Evolutionary conservation across 2,888 invertebrate genomes (phyloP).

Genomic region (Drosophila austrosaltans): DNA sequence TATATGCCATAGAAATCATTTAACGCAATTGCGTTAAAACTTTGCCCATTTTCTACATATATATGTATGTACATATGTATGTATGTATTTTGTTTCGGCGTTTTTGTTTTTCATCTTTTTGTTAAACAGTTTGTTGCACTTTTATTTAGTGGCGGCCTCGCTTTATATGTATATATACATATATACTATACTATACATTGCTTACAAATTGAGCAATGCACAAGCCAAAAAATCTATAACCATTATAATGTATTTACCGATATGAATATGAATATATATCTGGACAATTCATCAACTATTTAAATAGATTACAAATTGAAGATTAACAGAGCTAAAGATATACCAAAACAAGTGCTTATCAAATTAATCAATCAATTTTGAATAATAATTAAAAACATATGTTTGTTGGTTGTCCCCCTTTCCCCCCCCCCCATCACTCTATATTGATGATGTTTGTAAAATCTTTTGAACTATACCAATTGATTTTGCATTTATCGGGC

Average conservation of each 20-base stretch:
- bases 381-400: too few species aligned
- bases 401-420: not conserved
- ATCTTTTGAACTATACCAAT: not conserved
- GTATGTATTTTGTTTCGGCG: slow-evolving; percentile 13
- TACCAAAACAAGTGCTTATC: too few species aligned
- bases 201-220: slow-evolving; percentile 18
- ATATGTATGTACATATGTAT: too few species aligned
- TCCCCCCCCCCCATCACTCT: too few species aligned
- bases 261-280: too few species aligned
- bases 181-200: not conserved
- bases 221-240: not conserved
- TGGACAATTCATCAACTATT: too few species aligned
- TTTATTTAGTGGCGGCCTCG: slow-evolving; percentile 51
- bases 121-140: slow-evolving; percentile 59
- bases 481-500: slow-evolving; percentile 23
- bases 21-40: slow-evolving; percentile 76
- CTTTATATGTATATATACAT: slow-evolving; percentile 29
- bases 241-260: too few species aligned
- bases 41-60: slow-evolving; percentile 25
- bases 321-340: too few species aligned
- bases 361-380: not conserved
- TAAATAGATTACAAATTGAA: too few species aligned
- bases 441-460: not conserved
- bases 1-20: slow-evolving; percentile 61
- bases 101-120: slow-evolving; percentile 38